These are phyloP conservation scores for Macrosoma leucophasiata DNA, from an alignment of 2,888 invertebrate genomes.

Conservation along the genomic window DNA sequence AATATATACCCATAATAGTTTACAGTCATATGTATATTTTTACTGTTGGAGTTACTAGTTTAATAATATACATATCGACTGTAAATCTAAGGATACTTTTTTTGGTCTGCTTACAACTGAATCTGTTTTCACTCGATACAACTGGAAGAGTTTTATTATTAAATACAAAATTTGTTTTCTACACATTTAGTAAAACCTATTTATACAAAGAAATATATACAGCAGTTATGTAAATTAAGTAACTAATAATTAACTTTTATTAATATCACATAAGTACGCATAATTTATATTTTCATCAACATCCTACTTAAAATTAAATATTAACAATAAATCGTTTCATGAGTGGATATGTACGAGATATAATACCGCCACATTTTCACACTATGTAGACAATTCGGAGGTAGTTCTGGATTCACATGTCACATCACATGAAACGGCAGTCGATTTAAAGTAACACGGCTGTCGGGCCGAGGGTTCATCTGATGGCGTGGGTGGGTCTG, in stretches of 20 bases:
- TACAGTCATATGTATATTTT: no score
- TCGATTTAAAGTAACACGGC: slow-evolving; percentile 60
- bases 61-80: no score
- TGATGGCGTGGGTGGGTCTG: slow-evolving; percentile 66
- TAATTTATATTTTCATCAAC: slow-evolving; percentile 49
- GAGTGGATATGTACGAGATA: slow-evolving; percentile 53
- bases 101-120: no score
- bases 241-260: slow-evolving; percentile 51
- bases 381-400: slow-evolving; percentile 22
- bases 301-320: slow-evolving; percentile 39
- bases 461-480: slow-evolving; percentile 53
- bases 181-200: slow-evolving; percentile 6
- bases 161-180: slow-evolving; percentile 2
- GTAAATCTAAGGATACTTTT: no score
- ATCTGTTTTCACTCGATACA: slow-evolving; percentile 5
- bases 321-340: slow-evolving; percentile 51
- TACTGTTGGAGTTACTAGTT: no score
- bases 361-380: slow-evolving; percentile 55
- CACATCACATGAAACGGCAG: slow-evolving; percentile 70
- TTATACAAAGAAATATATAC: slow-evolving; percentile 46
- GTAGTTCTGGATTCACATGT: slow-evolving; percentile 38
- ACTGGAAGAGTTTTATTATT: slow-evolving; percentile 20
- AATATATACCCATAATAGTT: no score
- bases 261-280: slow-evolving; percentile 74
- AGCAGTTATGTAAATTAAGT: slow-evolving; percentile 51